These are phyloP conservation scores for Archips crataeganus DNA, from an alignment of 2,888 invertebrate species.

Conservation along the genomic window DNA sequence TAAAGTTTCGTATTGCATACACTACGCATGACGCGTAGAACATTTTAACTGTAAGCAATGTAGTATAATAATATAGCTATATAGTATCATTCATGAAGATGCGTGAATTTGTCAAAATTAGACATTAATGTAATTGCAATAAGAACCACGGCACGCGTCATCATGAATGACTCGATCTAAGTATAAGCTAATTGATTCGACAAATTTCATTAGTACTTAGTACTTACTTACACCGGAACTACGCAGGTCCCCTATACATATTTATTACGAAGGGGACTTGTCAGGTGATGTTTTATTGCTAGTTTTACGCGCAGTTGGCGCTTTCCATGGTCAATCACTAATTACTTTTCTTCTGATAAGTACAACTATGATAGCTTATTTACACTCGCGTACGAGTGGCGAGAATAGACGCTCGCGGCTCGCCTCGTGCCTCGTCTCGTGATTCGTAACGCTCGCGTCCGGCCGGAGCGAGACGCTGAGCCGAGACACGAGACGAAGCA, in stretches of 20 bases:
- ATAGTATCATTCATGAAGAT: no score
- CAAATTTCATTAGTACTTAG: conserved; percentile 23
- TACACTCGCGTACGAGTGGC: no score
- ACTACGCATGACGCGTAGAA: not conserved
- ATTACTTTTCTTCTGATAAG: not conserved
- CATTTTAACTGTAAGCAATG: not conserved
- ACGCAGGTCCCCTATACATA: conserved; percentile 5
- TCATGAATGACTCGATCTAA: no score
- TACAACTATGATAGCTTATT: no score
- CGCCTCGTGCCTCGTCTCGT: no score
- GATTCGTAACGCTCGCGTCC: no score
- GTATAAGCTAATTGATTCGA: conserved; percentile 18
- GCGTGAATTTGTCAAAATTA: no score
- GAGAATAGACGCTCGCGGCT: no score
- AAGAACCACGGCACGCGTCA: no score
- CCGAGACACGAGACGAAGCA: no score
- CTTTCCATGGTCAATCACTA: conserved; percentile 7
- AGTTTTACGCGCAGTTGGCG: conserved; percentile 23
- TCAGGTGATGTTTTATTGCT: conserved; percentile 28
- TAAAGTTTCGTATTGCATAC: not conserved
- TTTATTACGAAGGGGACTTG: conserved; percentile 21
- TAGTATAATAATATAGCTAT: not conserved
- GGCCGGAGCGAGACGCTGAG: no score
- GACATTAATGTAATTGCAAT: no score
- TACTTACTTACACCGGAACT: conserved; percentile 23